phyloP scores from a whole-genome alignment of 2,113 vertebrate species.

The Fregetta grallaria region DNA sequence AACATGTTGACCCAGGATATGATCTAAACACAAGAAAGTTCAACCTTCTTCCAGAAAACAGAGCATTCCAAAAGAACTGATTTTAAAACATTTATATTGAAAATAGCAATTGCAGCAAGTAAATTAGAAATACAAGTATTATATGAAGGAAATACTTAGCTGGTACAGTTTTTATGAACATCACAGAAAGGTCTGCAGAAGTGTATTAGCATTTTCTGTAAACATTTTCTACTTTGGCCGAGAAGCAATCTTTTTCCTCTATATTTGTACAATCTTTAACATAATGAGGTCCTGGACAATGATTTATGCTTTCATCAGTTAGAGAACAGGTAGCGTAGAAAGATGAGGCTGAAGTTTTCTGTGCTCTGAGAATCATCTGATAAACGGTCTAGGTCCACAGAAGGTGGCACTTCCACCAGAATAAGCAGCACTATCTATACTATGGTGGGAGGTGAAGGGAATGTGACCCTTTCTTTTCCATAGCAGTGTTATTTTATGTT shows the following conservation, averaged over 20 bases:
- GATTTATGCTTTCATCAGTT: neutral
- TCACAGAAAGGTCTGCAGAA: neutral
- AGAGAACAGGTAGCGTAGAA: neutral
- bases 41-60: neutral
- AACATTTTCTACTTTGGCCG: neutral
- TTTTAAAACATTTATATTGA: neutral
- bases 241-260: neutral
- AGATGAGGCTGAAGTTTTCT: neutral
- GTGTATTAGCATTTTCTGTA: neutral
- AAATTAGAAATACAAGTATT: neutral
- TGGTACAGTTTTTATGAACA: neutral
- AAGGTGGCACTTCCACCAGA: neutral
- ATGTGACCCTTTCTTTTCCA: neutral
- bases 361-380: neutral
- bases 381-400: neutral
- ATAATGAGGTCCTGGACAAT: neutral
- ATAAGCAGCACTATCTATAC: neutral
- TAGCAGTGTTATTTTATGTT: neutral
- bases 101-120: neutral
- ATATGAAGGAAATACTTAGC: neutral
- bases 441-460: neutral
- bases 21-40: neutral
- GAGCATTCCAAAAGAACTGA: neutral
- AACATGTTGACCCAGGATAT: neutral
- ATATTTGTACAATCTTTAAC: neutral